Conservation (phyloP, 2,888 invertebrate species). For the Mongoloraphidia duomilia region DNA sequence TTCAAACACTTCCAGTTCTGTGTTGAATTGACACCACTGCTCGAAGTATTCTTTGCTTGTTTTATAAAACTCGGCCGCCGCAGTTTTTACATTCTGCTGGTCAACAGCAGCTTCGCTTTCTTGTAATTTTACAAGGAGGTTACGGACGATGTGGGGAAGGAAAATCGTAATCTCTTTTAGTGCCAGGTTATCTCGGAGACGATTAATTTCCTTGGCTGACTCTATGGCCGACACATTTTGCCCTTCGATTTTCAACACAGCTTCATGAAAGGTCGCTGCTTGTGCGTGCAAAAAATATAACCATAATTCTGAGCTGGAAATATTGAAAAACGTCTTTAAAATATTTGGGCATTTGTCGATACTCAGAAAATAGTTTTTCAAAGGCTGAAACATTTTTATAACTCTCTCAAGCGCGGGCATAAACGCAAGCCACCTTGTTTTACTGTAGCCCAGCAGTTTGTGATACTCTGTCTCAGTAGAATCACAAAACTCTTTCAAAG, state of each 20-base stretch:
- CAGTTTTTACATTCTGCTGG: slow-evolving; percentile 7
- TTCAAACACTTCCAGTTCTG: too few relatives aligned
- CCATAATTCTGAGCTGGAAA: slow-evolving; percentile 15
- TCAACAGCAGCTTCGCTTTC: slow-evolving; percentile 3
- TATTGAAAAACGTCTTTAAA: slow-evolving; percentile 17
- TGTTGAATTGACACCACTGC: slow-evolving; percentile 7
- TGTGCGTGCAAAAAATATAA: slow-evolving; percentile 17
- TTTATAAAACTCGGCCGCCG: slow-evolving; percentile 6
- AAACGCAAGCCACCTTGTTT: slow-evolving; percentile 17
- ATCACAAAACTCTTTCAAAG: slow-evolving; percentile 17
- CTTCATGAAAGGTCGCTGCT: slow-evolving; percentile 13
- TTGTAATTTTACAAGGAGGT: slow-evolving; percentile 4
- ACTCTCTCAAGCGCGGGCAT: slow-evolving; percentile 16
- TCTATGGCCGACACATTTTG: slow-evolving; percentile 15
- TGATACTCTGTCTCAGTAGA: slow-evolving; percentile 15
- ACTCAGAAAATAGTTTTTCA: slow-evolving; percentile 18
- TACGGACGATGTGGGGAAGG: slow-evolving; percentile 4
- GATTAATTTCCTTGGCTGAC: slow-evolving; percentile 3
- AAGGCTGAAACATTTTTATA: slow-evolving; percentile 17
- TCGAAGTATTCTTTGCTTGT: slow-evolving; percentile 6
- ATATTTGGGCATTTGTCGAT: slow-evolving; percentile 18
- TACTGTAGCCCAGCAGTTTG: slow-evolving; percentile 16
- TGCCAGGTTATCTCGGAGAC: slow-evolving; percentile 1
- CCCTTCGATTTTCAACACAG: slow-evolving; percentile 8
- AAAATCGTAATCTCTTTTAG: slow-evolving; percentile 1